Evolutionary conservation across 2,797 vertebrate genomes (phyloP), one percentile per base, ranked within the genome.

Genomic region (Lindbergichthys nudifrons): DNA sequence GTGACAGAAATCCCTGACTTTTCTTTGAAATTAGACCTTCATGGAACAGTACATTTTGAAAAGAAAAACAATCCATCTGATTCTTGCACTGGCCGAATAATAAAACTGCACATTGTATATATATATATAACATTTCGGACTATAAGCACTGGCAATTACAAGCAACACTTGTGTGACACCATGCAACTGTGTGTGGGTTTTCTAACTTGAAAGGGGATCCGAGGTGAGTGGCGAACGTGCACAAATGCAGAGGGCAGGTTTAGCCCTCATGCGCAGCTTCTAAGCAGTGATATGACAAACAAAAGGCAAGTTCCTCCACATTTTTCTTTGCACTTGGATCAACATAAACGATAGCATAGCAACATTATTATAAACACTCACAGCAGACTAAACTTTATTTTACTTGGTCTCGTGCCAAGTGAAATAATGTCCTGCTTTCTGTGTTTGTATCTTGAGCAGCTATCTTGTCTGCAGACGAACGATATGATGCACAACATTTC

Each of bases 301-400:
- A 82, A 85, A 82, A 73, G 82, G 82, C 87, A 10, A 84, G 90
- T 84, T 87, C 56, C 75, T 78, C 85, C 80, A 71, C 87, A 88
- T 91, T 90, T 85, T 86, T 89, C 65, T 60, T 65, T 47, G 32
- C 36, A 70, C 65, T 89, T 79, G 80, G 52, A 86, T 87, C 80
- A 86, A 82, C 87, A 85, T 15, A 80, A 83, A 77, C 83, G 85
- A 92, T 82, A 57, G 87, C 86, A 92, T 82, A 54, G 87, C 80
- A 90, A 89, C 81, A 87, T 92, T 85, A 92, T 87, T 82, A 79
- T 77, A 89, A 89, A 87, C 83, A 78, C 71, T 42, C 39, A 4
- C 13, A 9, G 72, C 46, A 64, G 74, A 85, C 75, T 81, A 67
- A 75, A 73, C 58, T 9, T 46, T 23, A 36, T 57, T 66, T 41